Percentiles rank a stretch among this genome's conserved stretches.
Conservation (phyloP, 2,888 invertebrate species). For the Girardia tigrina region DNA sequence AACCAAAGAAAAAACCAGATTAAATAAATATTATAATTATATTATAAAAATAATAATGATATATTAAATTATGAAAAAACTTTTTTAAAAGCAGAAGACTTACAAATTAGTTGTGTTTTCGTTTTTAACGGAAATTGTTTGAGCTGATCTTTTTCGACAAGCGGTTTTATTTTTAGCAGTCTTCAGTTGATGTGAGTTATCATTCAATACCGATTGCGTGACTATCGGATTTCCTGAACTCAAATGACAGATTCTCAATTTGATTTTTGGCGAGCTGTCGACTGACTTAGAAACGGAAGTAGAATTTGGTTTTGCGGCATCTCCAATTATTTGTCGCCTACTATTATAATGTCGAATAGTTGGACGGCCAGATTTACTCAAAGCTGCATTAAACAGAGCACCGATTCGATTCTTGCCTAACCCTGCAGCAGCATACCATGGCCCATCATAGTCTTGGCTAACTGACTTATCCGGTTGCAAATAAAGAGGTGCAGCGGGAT, state of each 20-base stretch:
- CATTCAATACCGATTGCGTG: background rate
- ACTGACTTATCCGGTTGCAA: background rate
- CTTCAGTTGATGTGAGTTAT: background rate
- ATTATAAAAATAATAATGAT: too few relatives aligned
- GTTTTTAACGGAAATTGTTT: background rate
- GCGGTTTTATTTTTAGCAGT: background rate
- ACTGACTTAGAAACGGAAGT: background rate
- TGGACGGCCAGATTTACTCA: background rate
- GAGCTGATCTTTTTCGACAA: background rate
- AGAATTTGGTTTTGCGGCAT: background rate
- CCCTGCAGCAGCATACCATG: background rate
- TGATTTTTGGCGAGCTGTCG: background rate
- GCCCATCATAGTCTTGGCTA: background rate
- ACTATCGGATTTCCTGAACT: conserved; percentile 10
- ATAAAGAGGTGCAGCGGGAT: conserved; percentile 6
- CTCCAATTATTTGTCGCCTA: background rate
- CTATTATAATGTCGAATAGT: conserved; percentile 5
- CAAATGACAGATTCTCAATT: conserved; percentile 8
- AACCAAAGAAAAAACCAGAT: too few relatives aligned
- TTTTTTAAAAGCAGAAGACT: background rate
- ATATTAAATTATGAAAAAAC: too few relatives aligned
- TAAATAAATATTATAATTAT: too few relatives aligned
- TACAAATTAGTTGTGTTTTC: background rate
- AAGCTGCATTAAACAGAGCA: background rate
- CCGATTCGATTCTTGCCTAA: background rate